A percentile compares a stretch with the other conserved stretches of the same genome.
These are phyloP conservation scores for Trinectes maculatus DNA, from an alignment of 2,113 vertebrate genomes.

Conservation along the genomic window DNA sequence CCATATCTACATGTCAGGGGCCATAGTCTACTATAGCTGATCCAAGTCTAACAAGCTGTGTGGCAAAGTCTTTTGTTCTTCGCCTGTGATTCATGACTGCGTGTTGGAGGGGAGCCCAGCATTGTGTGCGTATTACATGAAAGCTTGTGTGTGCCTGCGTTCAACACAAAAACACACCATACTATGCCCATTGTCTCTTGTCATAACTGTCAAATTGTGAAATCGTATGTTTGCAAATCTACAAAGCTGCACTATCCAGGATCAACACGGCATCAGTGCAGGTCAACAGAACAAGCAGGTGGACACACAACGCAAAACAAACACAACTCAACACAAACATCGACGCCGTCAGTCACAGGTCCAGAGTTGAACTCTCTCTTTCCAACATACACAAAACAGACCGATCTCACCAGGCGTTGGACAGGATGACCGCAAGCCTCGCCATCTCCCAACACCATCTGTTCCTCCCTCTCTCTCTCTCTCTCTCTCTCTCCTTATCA, in stretches of 20 bases:
- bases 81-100: constrained; percentile 39
- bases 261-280: constrained; percentile 1
- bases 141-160: constrained; percentile 15
- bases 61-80: constrained; percentile 47
- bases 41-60: constrained; percentile 44
- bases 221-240: constrained; percentile 20
- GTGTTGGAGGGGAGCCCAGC: constrained; percentile 36
- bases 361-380: neutral
- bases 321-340: too few relatives aligned
- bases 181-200: constrained; percentile 24
- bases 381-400: constrained; percentile 25
- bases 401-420: constrained; percentile 47
- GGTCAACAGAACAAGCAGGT: constrained; percentile 18
- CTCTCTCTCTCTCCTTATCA: constrained; percentile 28
- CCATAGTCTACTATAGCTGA: constrained; percentile 33
- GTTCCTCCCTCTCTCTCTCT: constrained; percentile 37
- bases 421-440: constrained; percentile 45
- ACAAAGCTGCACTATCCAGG: neutral
- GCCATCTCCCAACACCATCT: constrained; percentile 57
- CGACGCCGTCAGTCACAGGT: neutral
- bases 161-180: constrained; percentile 21
- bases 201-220: constrained; percentile 13
- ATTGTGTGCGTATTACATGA: constrained; percentile 33
- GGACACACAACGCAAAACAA: constrained; percentile 20
- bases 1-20: constrained; percentile 39